Percentiles rank a stretch among this genome's conserved stretches.
Conservation (phyloP, 1,140 invertebrate species). For the Sminthurides bifidus region DNA sequence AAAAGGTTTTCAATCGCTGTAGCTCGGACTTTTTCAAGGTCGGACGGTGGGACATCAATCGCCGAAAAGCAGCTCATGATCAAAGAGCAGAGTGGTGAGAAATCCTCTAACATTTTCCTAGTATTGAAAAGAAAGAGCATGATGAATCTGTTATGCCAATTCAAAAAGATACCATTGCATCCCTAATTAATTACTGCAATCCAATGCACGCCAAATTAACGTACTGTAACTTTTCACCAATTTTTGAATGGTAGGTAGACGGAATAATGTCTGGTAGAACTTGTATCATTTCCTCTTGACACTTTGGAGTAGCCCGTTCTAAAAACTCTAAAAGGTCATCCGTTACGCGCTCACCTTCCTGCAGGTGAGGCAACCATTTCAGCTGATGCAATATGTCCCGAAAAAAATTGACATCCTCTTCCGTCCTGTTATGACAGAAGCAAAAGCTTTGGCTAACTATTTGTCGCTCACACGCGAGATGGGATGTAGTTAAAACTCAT, state of each 20-base stretch:
- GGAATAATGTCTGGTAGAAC: conserved; percentile 22
- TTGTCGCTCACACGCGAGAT: too few relatives aligned
- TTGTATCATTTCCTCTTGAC: conserved; percentile 16
- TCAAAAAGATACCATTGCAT: too few relatives aligned
- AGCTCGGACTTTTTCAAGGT: conserved; percentile 8
- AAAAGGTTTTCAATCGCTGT: conserved; percentile 22
- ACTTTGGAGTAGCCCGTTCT: conserved; percentile 4
- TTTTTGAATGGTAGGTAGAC: conserved; percentile 5
- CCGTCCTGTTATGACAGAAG: background rate
- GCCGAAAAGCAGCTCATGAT: conserved; percentile 27
- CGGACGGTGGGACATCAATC: conserved; percentile 9
- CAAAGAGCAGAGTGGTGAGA: background rate
- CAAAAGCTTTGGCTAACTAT: too few relatives aligned
- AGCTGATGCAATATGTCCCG: conserved; percentile 19
- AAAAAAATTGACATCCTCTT: conserved; percentile 11
- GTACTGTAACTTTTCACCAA: conserved; percentile 19
- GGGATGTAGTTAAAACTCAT: background rate
- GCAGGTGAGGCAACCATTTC: conserved; percentile 20
- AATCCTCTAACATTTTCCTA: too few relatives aligned
- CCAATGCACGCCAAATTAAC: too few relatives aligned
- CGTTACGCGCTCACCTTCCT: conserved; percentile 3
- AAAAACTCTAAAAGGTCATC: conserved; percentile 9
- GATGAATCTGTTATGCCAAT: too few relatives aligned
- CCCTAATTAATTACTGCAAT: too few relatives aligned
- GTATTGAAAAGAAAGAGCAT: too few relatives aligned